These are phyloP conservation scores for Julus scandinavius DNA, from an alignment of 2,888 invertebrate species.

Conservation along the genomic window DNA sequence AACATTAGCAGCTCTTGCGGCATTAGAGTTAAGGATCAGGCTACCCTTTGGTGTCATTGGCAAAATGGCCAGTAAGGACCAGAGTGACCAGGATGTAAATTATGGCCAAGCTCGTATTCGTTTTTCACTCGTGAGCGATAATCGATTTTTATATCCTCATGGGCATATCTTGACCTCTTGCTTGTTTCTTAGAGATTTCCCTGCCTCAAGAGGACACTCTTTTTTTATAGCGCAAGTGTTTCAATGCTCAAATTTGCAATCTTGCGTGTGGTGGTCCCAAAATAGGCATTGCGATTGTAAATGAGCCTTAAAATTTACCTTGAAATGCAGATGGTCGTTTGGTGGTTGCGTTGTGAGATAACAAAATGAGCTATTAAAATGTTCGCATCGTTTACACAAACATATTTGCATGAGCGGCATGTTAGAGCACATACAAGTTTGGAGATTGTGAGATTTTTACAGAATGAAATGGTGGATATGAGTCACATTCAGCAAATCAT, in stretches of 20 bases:
- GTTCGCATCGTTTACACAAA: too few species aligned
- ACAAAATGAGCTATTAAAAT: too few species aligned
- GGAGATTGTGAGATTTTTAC: too few species aligned
- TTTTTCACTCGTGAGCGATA: neutral
- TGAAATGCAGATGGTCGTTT: neutral
- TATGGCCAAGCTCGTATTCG: neutral
- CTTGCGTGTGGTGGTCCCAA: neutral
- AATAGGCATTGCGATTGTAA: too few species aligned
- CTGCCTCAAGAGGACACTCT: neutral
- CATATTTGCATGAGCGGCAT: too few species aligned
- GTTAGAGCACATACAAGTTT: too few species aligned
- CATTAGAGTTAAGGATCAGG: neutral
- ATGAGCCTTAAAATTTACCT: neutral
- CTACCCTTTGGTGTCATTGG: neutral
- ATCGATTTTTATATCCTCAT: neutral
- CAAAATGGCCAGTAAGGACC: neutral
- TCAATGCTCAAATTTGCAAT: too few species aligned
- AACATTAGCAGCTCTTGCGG: neutral
- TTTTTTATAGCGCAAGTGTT: neutral
- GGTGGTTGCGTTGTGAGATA: too few species aligned
- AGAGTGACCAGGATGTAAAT: neutral
- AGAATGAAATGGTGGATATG: too few species aligned
- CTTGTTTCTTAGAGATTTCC: neutral
- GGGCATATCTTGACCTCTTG: conserved; percentile 9
- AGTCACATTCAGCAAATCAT: too few species aligned